Percentiles rank a stretch among this genome's conserved stretches.
phyloP scores from a whole-genome alignment of 2,797 vertebrate species.

The Myoxocephalus aenaeus region DNA sequence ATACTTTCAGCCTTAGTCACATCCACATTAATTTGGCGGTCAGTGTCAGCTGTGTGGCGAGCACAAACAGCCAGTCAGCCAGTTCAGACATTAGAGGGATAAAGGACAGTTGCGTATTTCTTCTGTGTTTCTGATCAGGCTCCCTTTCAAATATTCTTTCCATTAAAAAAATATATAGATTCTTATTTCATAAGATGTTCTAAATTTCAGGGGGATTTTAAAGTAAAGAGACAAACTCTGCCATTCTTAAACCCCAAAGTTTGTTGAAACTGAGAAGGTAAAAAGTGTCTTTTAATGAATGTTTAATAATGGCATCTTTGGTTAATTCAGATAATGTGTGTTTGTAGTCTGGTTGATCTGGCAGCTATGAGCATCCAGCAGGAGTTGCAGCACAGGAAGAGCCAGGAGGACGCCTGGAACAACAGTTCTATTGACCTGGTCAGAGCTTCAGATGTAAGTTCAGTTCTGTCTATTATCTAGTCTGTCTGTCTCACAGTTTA shows the following conservation, averaged over 20 bases:
- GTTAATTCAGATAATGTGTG: conserved; percentile 31
- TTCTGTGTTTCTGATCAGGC: neutral
- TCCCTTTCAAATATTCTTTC: neutral
- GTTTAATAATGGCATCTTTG: conserved; percentile 45
- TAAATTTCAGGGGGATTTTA: neutral
- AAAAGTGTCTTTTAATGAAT: conserved; percentile 60
- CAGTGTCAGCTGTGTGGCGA: conserved; percentile 28
- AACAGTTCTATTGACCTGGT: conserved; percentile 93
- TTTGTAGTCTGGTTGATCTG: conserved; percentile 88
- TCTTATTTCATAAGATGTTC: neutral
- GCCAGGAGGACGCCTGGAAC: conserved; percentile 96
- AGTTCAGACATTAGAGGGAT: no score
- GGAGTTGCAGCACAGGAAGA: conserved; percentile 87
- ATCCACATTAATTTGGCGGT: conserved; percentile 26
- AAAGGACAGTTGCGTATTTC: no score
- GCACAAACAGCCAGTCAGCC: conserved; percentile 18
- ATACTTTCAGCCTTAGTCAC: conserved; percentile 28
- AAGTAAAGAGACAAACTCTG: neutral
- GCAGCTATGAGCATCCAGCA: conserved; percentile 92
- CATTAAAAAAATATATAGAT: neutral
- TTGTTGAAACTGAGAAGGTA: neutral
- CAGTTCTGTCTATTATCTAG: neutral
- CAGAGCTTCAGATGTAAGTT: conserved; percentile 92
- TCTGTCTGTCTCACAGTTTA: conserved; percentile 3
- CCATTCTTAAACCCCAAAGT: neutral